These are phyloP conservation scores for Nesogale talazaci DNA, from an alignment of 2,113 vertebrate species.

Conservation along the genomic window DNA sequence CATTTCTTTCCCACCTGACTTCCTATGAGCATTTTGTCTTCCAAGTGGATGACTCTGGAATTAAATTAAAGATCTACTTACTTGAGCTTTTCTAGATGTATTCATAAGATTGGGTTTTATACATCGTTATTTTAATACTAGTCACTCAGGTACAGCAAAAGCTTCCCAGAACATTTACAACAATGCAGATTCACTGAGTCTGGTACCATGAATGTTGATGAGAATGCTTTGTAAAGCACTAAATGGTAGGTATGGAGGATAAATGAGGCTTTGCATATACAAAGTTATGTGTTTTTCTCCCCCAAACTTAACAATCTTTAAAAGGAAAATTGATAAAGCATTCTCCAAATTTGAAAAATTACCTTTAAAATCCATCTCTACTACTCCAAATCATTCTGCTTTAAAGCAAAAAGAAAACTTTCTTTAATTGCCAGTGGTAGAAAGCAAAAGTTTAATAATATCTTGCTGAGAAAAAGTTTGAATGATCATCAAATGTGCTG, in stretches of 20 bases:
- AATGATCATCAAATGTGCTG: constrained; percentile 23
- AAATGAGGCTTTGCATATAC: too few relatives aligned
- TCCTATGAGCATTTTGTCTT: neutral
- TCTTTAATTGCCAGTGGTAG: constrained; percentile 42
- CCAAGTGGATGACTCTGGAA: neutral
- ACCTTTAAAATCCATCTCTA: constrained; percentile 36
- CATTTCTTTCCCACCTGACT: neutral
- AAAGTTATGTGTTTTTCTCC: too few relatives aligned
- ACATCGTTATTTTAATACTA: neutral
- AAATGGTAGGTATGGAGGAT: too few relatives aligned
- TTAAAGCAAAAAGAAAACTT: constrained; percentile 19
- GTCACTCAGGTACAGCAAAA: neutral
- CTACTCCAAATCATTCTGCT: neutral
- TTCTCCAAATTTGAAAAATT: neutral
- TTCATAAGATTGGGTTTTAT: neutral
- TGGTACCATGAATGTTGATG: neutral
- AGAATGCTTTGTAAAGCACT: neutral
- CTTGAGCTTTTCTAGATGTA: neutral
- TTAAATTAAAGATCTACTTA: neutral
- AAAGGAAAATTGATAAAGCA: neutral
- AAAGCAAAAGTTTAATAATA: constrained; percentile 38
- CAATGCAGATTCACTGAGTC: neutral
- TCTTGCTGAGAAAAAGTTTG: neutral
- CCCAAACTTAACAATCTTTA: neutral
- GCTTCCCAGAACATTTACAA: neutral